Conservation (phyloP, 2,797 vertebrate genomes). For the Thunnus albacares region DNA sequence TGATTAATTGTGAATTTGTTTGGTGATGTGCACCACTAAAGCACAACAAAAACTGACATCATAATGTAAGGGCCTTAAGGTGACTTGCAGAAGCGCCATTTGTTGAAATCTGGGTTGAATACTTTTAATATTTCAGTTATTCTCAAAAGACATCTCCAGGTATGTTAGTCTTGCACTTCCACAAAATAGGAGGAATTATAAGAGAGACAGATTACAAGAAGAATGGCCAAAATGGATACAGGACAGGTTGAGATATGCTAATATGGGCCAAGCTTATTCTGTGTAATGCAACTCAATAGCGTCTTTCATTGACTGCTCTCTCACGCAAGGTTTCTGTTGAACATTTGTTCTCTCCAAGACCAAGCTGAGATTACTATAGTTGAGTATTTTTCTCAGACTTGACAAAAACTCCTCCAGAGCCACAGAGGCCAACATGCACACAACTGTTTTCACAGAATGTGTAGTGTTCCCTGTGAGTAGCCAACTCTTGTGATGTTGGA, state of each 20-base stretch:
- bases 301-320: not conserved
- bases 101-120: not conserved
- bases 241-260: not conserved
- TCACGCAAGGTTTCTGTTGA: no score
- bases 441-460: not conserved
- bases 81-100: not conserved
- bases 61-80: not conserved
- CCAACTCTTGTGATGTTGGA: not conserved
- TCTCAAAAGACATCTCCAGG: no score
- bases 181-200: not conserved
- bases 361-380: no score
- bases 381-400: not conserved
- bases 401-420: not conserved
- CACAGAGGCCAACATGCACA: not conserved
- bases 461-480: no score
- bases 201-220: not conserved
- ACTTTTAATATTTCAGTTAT: not conserved
- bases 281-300: not conserved
- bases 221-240: not conserved
- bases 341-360: no score
- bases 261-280: not conserved
- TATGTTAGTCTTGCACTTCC: no score
- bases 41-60: not conserved
- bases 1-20: not conserved
- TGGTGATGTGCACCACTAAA: not conserved